Evolutionary conservation across 2,797 vertebrate species (phyloP), one percentile per base, ranked within the genome.

Genomic region (Lutjanus argentimaculatus): DNA sequence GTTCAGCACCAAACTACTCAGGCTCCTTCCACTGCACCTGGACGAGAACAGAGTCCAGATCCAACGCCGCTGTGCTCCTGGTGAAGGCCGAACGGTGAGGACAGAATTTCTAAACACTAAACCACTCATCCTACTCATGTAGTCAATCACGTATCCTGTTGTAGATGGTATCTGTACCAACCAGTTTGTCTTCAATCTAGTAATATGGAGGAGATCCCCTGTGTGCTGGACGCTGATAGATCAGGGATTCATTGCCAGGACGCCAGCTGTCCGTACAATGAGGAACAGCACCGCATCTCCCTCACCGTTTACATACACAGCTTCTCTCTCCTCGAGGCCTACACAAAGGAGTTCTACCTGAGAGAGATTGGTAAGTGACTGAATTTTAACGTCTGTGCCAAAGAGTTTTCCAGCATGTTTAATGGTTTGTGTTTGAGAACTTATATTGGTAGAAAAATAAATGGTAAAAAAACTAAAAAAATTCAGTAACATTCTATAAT

Each of bases 11-110:
- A 1, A 96, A 96, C 89, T 95, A 95, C 56, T 90, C 71, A 12
- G 94, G 95, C 25, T 74, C 82, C 3, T 96, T 96, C 79, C 80
- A 88, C 79, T 95, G 95, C 83, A 70, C 59, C 53, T 96, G 95
- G 95, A 93, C 5, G 4, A 90, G 43, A 67, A 72, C 65, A 0
- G 0, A 1, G 0, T 3, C 4, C 22, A 83, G 93, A 52, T 46
- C 78, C 21, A 19, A 71, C 0, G 93, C 93, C 1, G 36, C 77
- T 0, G 93, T 95, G 79, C 84, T 95, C 30, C 82, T 93, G 65
- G 85, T 95, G 8, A 89, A 82, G 36, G 93, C 89, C 6, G 66
- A 87, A 17, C 93, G 94, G 95, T 96, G 84, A 95, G 88, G 21
- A 53, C 55, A 21, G 16, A 70, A 36, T 15, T 3, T 48, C 62